Evolutionary conservation across 2,797 vertebrate genomes (phyloP).

Genomic region (Tarsius wallacei): DNA sequence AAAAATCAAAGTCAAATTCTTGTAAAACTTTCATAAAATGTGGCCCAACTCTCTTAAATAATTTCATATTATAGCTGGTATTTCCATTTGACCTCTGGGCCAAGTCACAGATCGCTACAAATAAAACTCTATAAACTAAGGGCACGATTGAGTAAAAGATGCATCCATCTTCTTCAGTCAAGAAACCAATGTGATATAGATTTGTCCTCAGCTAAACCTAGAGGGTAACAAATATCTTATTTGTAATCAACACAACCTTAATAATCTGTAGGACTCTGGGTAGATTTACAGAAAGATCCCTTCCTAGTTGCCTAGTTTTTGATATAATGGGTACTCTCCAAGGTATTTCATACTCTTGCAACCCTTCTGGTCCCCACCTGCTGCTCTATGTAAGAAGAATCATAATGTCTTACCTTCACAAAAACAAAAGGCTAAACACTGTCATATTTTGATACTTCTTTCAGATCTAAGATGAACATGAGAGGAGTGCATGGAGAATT

Average conservation of each 20-base stretch:
- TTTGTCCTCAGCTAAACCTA: background rate
- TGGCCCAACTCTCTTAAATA: constrained; percentile 25
- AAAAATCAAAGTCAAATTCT: constrained; percentile 57
- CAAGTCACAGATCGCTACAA: constrained; percentile 31
- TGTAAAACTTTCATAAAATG: constrained; percentile 35
- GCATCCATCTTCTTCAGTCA: constrained; percentile 28
- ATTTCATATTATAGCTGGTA: constrained; percentile 65
- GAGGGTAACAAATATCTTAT: background rate
- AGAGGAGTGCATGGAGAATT: background rate
- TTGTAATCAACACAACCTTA: background rate
- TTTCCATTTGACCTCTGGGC: constrained; percentile 52
- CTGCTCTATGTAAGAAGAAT: background rate
- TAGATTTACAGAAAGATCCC: background rate
- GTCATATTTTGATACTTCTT: background rate
- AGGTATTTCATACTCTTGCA: background rate
- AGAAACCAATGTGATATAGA: constrained; percentile 26
- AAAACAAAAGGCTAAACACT: background rate
- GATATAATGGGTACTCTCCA: background rate
- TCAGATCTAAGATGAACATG: background rate
- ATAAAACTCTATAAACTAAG: constrained; percentile 66
- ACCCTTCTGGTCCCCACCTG: background rate
- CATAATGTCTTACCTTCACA: background rate
- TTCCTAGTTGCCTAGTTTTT: background rate
- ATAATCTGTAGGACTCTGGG: background rate
- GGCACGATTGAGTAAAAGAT: background rate